Percentiles rank a stretch among this genome's conserved stretches.
Conservation (phyloP, 2,113 vertebrate genomes). For the Propithecus coquereli region DNA sequence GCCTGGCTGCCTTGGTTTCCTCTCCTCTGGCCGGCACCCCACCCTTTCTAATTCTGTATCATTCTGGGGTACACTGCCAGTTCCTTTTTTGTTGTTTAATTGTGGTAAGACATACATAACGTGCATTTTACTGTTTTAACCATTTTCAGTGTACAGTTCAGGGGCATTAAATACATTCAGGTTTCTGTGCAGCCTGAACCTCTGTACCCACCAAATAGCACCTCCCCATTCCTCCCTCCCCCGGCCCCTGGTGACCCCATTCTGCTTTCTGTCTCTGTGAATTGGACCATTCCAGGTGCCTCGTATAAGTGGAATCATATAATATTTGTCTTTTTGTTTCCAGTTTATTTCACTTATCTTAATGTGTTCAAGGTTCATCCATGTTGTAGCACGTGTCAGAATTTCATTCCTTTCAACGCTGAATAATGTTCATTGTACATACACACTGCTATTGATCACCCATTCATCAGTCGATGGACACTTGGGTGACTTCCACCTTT, state of each 20-base stretch:
- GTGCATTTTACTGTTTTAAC: neutral
- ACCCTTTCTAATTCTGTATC: neutral
- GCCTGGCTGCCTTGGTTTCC: neutral
- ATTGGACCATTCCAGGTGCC: neutral
- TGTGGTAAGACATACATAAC: neutral
- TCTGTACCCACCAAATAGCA: neutral
- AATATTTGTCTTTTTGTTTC: neutral
- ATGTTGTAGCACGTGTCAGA: neutral
- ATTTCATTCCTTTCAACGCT: neutral
- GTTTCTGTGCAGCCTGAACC: neutral
- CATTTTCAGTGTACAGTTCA: neutral
- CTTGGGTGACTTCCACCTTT: neutral
- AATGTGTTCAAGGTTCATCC: neutral
- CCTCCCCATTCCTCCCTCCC: rapidly evolving
- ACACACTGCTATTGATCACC: neutral
- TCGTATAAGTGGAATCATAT: neutral
- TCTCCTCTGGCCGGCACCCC: neutral
- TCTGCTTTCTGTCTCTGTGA: neutral
- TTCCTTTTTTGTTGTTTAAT: neutral
- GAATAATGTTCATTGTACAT: neutral
- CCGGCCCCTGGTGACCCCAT: neutral
- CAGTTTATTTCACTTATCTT: neutral
- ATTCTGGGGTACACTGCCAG: neutral
- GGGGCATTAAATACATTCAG: neutral
- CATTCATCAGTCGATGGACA: neutral